Conservation (phyloP, 2,888 invertebrate genomes). For the Elysia crispata region DNA sequence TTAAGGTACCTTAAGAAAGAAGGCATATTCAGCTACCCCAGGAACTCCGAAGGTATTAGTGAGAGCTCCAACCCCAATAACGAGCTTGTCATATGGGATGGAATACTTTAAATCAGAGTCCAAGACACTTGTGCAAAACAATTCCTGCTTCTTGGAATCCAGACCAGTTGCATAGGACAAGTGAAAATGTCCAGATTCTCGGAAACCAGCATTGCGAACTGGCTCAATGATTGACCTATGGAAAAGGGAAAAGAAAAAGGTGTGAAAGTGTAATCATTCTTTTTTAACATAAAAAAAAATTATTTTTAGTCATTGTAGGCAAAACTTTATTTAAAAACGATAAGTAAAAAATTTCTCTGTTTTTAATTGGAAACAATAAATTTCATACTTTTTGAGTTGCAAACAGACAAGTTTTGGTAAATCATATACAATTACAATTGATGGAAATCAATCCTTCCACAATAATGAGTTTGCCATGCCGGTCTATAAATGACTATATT, state of each 20-base stretch:
- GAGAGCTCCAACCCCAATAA: slow-evolving; percentile 78
- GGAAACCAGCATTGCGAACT: slow-evolving; percentile 75
- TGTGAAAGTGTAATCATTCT: no score
- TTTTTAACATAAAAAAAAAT: no score
- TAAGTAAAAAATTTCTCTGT: no score
- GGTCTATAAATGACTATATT: no score
- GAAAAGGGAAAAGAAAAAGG: not conserved
- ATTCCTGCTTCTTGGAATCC: slow-evolving; percentile 64
- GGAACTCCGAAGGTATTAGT: slow-evolving; percentile 78
- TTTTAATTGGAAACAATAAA: no score
- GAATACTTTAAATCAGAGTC: slow-evolving; percentile 65
- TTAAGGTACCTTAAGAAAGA: slow-evolving; percentile 76
- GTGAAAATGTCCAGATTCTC: slow-evolving; percentile 76
- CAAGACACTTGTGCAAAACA: slow-evolving; percentile 72
- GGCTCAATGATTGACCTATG: slow-evolving; percentile 78
- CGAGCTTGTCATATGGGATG: slow-evolving; percentile 76
- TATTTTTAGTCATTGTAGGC: no score
- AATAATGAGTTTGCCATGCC: no score
- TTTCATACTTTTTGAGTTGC: no score
- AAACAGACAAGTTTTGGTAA: no score
- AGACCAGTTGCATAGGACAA: slow-evolving; percentile 71
- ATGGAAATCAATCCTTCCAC: no score
- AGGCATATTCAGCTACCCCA: slow-evolving; percentile 77
- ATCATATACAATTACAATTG: no score
- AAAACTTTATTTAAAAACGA: no score